Conservation (phyloP, 2,797 vertebrate species). For the Sebastes minor region DNA sequence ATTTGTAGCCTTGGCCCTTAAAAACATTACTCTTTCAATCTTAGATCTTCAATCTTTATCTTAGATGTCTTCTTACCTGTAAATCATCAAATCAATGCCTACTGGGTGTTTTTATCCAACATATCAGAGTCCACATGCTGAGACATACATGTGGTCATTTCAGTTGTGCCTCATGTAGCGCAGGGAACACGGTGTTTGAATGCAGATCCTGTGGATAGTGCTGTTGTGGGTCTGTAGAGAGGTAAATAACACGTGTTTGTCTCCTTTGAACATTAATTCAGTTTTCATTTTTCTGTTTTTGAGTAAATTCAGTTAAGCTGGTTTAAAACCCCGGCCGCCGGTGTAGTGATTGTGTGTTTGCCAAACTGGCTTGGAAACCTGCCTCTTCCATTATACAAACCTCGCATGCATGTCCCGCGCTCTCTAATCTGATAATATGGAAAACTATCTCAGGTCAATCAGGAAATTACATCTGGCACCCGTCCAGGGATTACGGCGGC, state of each 20-base stretch:
- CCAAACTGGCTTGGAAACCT: slow-evolving; percentile 29
- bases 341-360: slow-evolving; percentile 8
- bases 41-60: not conserved
- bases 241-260: slow-evolving; percentile 11
- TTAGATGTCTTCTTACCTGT: not conserved
- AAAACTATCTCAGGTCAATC: slow-evolving; percentile 54
- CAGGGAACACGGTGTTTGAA: not conserved
- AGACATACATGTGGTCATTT: not conserved
- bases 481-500: slow-evolving; percentile 49
- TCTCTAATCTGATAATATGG: slow-evolving; percentile 50
- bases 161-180: not conserved
- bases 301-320: slow-evolving; percentile 15
- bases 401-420: not conserved
- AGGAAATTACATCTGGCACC: slow-evolving; percentile 59
- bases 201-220: not conserved
- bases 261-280: slow-evolving; percentile 29
- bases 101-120: not conserved
- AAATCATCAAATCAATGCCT: not conserved
- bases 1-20: too few relatives aligned
- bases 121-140: not conserved
- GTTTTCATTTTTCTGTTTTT: slow-evolving; percentile 4
- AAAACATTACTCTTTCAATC: not conserved
- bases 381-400: slow-evolving; percentile 15
- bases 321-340: slow-evolving; percentile 21
- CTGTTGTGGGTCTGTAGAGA: not conserved